A percentile compares a stretch with the other conserved stretches of the same genome.
phyloP scores from a whole-genome alignment of 2,797 vertebrate species.

The Bradypodion pumilum region DNA sequence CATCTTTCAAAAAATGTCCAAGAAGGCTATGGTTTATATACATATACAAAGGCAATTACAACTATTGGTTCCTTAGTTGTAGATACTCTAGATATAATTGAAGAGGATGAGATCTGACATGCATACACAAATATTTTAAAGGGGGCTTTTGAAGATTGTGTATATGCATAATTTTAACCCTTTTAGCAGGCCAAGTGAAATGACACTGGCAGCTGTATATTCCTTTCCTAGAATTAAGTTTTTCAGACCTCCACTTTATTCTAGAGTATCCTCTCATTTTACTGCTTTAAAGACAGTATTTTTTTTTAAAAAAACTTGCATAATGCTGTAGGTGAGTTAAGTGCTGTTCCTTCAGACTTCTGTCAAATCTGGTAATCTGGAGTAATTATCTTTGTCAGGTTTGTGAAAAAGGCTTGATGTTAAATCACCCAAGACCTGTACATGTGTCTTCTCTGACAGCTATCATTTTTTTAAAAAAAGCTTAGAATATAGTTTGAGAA shows the following conservation, averaged over 20 bases:
- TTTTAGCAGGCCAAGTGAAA: constrained; percentile 62
- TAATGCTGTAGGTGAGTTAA: constrained; percentile 71
- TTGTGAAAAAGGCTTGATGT: constrained; percentile 57
- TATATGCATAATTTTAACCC: constrained; percentile 34
- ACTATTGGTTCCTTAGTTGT: neutral
- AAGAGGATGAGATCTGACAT: neutral
- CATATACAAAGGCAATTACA: neutral
- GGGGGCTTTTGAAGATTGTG: constrained; percentile 36
- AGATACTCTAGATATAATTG: neutral
- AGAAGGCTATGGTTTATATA: neutral
- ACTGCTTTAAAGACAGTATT: constrained; percentile 74
- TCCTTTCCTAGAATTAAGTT: constrained; percentile 70
- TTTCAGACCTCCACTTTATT: constrained; percentile 64
- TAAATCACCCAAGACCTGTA: constrained; percentile 34
- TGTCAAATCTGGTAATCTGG: constrained; percentile 74
- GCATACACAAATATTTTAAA: neutral
- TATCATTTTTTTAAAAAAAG: neutral
- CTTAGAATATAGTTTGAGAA: constrained; percentile 3
- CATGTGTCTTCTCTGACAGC: neutral
- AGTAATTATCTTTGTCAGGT: constrained; percentile 74
- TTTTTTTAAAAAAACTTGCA: constrained; percentile 52
- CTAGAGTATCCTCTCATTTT: constrained; percentile 64
- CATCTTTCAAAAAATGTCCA: neutral
- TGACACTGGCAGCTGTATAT: constrained; percentile 52
- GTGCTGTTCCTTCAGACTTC: constrained; percentile 65